These are phyloP conservation scores for Atherix ibis DNA, from an alignment of 2,888 invertebrate genomes.

Conservation along the genomic window DNA sequence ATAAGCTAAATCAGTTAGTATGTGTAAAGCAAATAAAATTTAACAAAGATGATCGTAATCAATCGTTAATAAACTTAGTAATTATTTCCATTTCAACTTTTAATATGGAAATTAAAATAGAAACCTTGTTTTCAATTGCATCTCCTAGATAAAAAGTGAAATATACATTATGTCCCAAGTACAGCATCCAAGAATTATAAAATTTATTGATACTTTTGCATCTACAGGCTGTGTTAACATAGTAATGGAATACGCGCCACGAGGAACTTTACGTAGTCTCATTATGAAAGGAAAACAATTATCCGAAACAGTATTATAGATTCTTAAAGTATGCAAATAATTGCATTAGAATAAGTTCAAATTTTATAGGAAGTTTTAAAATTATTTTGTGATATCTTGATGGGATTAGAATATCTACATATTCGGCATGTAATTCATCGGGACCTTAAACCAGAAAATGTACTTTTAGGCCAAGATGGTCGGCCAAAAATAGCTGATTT, in stretches of 20 bases:
- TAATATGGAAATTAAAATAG: background rate
- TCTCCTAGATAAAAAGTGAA: conserved; percentile 7
- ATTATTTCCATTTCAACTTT: background rate
- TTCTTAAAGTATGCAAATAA: background rate
- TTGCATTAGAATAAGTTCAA: background rate
- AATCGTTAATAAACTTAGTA: background rate
- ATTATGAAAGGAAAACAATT: conserved; percentile 14
- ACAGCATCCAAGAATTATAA: conserved; percentile 26
- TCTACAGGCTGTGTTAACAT: conserved; percentile 22
- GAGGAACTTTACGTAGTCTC: conserved; percentile 24
- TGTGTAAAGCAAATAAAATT: conserved; percentile 5
- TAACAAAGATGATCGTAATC: too few relatives aligned
- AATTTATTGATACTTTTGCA: conserved; percentile 22
- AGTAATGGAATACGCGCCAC: conserved; percentile 26
- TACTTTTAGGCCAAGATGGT: conserved; percentile 8
- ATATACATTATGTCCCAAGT: conserved; percentile 28
- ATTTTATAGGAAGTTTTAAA: conserved; percentile 20
- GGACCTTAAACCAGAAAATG: conserved; percentile 13
- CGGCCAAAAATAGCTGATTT: conserved; percentile 13
- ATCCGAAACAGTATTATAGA: conserved; percentile 1
- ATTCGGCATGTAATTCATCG: conserved; percentile 19
- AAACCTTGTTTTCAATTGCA: background rate
- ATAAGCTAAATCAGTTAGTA: background rate
- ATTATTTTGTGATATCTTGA: conserved; percentile 31
- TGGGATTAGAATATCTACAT: conserved; percentile 29